phyloP scores from a whole-genome alignment of 2,113 vertebrate genomes.

The Andinoacara biseriatus region DNA sequence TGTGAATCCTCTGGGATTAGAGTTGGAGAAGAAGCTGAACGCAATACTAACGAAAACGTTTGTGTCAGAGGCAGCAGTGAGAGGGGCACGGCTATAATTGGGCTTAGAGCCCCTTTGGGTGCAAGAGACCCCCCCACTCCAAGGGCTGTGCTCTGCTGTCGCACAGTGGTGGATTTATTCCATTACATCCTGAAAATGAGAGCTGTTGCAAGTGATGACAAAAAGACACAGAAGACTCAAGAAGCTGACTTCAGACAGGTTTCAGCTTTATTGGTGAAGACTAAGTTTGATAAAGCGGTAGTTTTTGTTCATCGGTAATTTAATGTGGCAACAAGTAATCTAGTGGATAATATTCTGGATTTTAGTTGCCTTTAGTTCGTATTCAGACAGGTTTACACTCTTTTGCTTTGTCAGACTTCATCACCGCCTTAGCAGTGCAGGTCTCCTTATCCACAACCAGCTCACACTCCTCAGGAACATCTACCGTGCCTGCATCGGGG shows the following conservation, averaged over 20 bases:
- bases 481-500: not conserved
- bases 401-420: conserved; percentile 55
- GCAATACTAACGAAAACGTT: conserved; percentile 33
- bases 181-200: conserved; percentile 51
- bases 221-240: not conserved
- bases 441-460: conserved; percentile 23
- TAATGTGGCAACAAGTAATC: not conserved
- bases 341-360: not conserved
- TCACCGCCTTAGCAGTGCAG: conserved; percentile 36
- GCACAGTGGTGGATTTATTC: conserved; percentile 62
- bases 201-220: not conserved
- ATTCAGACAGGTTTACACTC: conserved; percentile 15
- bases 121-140: conserved; percentile 8
- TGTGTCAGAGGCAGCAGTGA: conserved; percentile 46
- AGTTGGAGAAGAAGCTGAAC: conserved; percentile 55
- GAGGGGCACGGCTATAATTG: conserved; percentile 33
- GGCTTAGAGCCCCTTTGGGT: conserved; percentile 18
- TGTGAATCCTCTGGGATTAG: conserved; percentile 52
- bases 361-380: not conserved
- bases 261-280: conserved; percentile 11
- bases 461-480: conserved; percentile 41
- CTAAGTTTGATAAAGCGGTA: not conserved
- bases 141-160: conserved; percentile 68
- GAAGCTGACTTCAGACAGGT: not conserved
- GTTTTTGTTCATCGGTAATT: conserved; percentile 6